Conservation (phyloP, 1,140 invertebrate species). For the Ditylenchus dipsaci region DNA sequence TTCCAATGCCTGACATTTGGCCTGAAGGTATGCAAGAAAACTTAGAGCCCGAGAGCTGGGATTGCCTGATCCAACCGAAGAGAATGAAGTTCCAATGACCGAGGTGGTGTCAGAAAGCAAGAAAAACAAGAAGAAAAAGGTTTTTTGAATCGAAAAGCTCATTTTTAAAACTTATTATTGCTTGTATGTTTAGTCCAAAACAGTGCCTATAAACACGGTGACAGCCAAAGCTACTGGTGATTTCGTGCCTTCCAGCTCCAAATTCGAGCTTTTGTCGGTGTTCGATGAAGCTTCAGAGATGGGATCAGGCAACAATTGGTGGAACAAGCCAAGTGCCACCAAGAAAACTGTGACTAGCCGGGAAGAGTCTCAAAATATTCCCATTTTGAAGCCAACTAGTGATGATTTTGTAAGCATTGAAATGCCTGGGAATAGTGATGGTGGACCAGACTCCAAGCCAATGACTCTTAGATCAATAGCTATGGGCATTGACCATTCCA, state of each 20-base stretch:
- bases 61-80: conserved; percentile 20
- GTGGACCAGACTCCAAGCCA: neutral
- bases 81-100: neutral
- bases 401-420: conserved; percentile 19
- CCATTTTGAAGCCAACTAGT: conserved; percentile 9
- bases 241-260: neutral
- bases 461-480: conserved; percentile 5
- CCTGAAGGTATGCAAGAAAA: conserved; percentile 33
- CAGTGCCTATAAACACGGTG: neutral
- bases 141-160: conserved; percentile 1
- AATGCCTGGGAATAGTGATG: neutral
- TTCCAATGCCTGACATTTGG: conserved; percentile 35
- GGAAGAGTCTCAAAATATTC: neutral
- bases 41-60: conserved; percentile 25
- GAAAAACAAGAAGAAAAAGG: conserved; percentile 38
- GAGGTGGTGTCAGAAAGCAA: conserved; percentile 26
- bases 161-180: neutral
- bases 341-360: neutral
- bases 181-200: neutral
- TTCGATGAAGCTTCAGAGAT: conserved; percentile 5
- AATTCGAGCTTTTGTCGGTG: neutral
- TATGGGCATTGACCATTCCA: neutral
- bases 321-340: neutral
- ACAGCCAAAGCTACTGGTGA: neutral
- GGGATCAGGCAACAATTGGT: conserved; percentile 5